Conservation (phyloP, 2,888 invertebrate genomes). For the Melieria crassipennis region DNA sequence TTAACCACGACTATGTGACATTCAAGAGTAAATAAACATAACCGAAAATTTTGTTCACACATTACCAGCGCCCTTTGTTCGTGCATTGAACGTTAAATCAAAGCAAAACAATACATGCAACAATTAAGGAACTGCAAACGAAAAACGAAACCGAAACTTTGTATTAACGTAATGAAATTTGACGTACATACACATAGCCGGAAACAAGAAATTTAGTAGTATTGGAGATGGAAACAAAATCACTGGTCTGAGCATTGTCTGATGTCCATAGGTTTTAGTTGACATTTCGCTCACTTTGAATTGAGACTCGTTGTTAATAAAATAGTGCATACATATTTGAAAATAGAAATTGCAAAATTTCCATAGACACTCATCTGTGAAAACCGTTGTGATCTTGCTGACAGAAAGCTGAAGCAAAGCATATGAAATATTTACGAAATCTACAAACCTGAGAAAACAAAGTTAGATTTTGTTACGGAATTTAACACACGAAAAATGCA, state of each 20-base stretch:
- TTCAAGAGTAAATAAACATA: constrained; percentile 17
- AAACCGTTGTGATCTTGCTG: constrained; percentile 55
- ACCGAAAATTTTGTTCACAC: constrained; percentile 32
- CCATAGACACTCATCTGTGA: constrained; percentile 54
- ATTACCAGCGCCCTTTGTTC: not conserved
- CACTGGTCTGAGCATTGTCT: too few relatives aligned
- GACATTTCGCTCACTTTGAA: too few relatives aligned
- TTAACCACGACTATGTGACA: constrained; percentile 40
- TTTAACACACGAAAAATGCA: constrained; percentile 10
- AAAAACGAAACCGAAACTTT: not conserved
- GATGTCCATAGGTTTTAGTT: too few relatives aligned
- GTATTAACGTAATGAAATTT: not conserved
- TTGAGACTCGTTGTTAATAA: too few relatives aligned
- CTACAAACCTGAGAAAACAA: constrained; percentile 13
- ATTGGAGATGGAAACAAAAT: constrained; percentile 5
- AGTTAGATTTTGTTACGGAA: constrained; percentile 21
- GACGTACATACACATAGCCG: not conserved
- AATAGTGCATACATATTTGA: not conserved
- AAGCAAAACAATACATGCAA: not conserved
- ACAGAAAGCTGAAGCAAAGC: constrained; percentile 14
- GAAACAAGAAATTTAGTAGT: not conserved
- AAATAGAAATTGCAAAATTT: constrained; percentile 50
- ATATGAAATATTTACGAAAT: constrained; percentile 27
- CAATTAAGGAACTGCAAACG: not conserved
- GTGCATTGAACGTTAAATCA: not conserved